Percentiles rank a stretch among this genome's conserved stretches.
phyloP scores from a whole-genome alignment of 2,113 vertebrate genomes.

The Gnathonemus longibarbis region DNA sequence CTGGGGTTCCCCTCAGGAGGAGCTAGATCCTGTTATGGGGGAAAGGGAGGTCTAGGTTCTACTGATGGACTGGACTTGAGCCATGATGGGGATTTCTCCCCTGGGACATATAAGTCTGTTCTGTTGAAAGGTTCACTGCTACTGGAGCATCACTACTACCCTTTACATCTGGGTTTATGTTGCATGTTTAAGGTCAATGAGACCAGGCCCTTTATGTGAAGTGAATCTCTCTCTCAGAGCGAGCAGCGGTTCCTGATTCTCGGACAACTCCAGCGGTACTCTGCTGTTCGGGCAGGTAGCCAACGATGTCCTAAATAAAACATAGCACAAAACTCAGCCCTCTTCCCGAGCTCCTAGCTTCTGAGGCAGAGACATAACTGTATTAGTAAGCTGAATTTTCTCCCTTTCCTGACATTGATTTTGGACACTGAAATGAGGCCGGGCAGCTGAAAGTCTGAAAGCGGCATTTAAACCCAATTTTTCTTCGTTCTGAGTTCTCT shows the following conservation, averaged over 20 bases:
- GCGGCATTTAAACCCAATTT: not conserved
- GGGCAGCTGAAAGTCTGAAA: not conserved
- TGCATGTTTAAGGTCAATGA: not conserved
- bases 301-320: not conserved
- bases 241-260: not conserved
- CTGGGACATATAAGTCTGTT: not conserved
- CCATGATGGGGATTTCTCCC: not conserved
- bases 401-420: constrained; percentile 2
- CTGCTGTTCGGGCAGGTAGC: not conserved
- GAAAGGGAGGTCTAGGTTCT: not conserved
- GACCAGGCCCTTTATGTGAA: not conserved
- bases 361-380: not conserved
- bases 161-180: not conserved
- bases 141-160: not conserved
- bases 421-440: not conserved
- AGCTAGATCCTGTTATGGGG: not conserved
- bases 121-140: not conserved
- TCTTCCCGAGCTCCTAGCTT: not conserved
- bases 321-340: not conserved
- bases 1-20: not conserved
- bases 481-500: not conserved
- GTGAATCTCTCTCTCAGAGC: not conserved
- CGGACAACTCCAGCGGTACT: not conserved
- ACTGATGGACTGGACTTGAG: not conserved
- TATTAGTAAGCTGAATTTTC: not conserved